Percentiles rank a stretch among this genome's conserved stretches.
phyloP scores from a whole-genome alignment of 2,797 vertebrate species.

The Oceanodroma leucorhoa region DNA sequence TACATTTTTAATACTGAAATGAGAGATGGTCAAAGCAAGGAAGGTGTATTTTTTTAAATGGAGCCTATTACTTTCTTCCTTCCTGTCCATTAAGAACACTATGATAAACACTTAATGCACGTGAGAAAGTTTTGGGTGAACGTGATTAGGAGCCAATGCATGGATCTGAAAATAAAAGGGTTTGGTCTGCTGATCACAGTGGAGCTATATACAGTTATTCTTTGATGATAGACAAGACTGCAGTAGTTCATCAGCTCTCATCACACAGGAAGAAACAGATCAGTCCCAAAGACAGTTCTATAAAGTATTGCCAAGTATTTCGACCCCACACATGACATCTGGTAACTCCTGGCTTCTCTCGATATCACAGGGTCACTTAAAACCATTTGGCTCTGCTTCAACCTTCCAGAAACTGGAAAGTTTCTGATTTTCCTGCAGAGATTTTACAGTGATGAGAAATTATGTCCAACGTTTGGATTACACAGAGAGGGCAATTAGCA shows the following conservation, averaged over 20 bases:
- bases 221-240: not conserved
- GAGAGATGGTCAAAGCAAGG: not conserved
- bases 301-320: not conserved
- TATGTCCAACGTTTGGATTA: not conserved
- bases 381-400: not conserved
- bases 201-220: not conserved
- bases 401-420: not conserved
- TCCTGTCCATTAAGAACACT: not conserved
- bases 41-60: not conserved
- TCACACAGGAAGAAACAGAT: not conserved
- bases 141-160: accelerated
- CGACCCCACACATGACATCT: not conserved
- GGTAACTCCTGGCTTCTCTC: not conserved
- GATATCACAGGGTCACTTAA: not conserved
- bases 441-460: not conserved
- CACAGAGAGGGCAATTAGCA: not conserved
- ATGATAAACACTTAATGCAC: not conserved
- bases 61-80: not conserved
- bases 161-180: not conserved
- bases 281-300: not conserved
- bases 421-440: not conserved
- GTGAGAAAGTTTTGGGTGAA: not conserved
- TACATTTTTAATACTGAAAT: not conserved
- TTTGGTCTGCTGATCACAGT: not conserved
- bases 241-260: not conserved